phyloP scores from a whole-genome alignment of 2,888 invertebrate species.

The Lithophane semibrunnea region DNA sequence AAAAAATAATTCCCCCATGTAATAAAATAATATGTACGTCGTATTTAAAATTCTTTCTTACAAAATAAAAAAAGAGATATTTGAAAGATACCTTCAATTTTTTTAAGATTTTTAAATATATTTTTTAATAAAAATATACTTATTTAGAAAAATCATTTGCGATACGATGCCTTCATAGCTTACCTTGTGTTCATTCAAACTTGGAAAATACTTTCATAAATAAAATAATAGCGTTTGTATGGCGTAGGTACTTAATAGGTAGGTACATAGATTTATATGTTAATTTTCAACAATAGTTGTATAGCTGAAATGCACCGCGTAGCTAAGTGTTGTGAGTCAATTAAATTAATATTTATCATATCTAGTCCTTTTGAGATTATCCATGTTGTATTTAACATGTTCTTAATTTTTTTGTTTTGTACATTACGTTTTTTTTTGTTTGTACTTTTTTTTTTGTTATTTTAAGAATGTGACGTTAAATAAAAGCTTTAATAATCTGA shows the following conservation, averaged over 20 bases:
- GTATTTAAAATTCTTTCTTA: background rate
- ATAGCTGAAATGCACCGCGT: constrained; percentile 65
- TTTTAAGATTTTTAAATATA: too few relatives aligned
- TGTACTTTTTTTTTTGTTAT: constrained; percentile 30
- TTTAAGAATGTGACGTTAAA: constrained; percentile 38
- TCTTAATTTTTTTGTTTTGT: constrained; percentile 30
- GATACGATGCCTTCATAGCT: background rate
- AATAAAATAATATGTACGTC: background rate
- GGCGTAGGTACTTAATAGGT: background rate
- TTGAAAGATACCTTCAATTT: background rate
- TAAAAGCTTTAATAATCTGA: constrained; percentile 44
- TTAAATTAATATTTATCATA: constrained; percentile 81
- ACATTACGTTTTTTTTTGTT: background rate
- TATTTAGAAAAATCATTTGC: background rate
- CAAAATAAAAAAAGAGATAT: background rate
- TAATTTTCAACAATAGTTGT: constrained; percentile 37
- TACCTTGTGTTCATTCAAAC: background rate
- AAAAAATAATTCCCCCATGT: background rate
- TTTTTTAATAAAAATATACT: background rate
- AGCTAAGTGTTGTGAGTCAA: constrained; percentile 85
- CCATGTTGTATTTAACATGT: constrained; percentile 70
- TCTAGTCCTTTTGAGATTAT: constrained; percentile 89
- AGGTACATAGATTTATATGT: constrained; percentile 4
- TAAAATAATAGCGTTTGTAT: background rate
- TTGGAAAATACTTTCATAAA: background rate